Percentiles rank a stretch among this genome's conserved stretches.
Conservation (phyloP, 2,797 vertebrate genomes). For the Diplodus puntazzo region DNA sequence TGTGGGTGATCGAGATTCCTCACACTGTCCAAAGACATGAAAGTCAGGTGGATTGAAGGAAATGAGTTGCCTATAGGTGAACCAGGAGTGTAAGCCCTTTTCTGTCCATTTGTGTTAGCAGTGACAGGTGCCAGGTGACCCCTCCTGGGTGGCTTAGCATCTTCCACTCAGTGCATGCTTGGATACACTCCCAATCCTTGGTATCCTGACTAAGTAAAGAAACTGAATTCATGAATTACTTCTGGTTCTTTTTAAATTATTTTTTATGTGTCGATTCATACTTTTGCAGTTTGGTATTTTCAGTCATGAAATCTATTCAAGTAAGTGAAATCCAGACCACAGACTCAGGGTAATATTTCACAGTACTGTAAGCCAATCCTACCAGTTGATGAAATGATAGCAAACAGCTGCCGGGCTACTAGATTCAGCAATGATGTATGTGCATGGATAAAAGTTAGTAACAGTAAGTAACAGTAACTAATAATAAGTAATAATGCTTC, state of each 20-base stretch:
- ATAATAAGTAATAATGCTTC: no score
- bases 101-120: conserved; percentile 32
- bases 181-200: conserved; percentile 4
- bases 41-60: conserved; percentile 27
- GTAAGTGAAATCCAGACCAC: conserved; percentile 14
- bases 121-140: conserved; percentile 20
- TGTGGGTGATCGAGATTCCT: conserved; percentile 34
- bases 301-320: conserved; percentile 5
- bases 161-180: conserved; percentile 7
- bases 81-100: conserved; percentile 18
- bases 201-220: conserved; percentile 23
- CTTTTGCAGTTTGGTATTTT: conserved; percentile 12
- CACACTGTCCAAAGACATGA: conserved; percentile 8
- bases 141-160: conserved; percentile 22
- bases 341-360: background rate
- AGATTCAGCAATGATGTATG: conserved; percentile 14
- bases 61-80: conserved; percentile 22
- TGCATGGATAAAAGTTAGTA: background rate
- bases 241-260: background rate
- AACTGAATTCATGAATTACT: background rate
- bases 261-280: background rate
- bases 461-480: no score
- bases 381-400: conserved; percentile 29
- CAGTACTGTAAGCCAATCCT: conserved; percentile 24
- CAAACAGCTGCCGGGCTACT: conserved; percentile 28